Evolutionary conservation across 2,888 invertebrate species (phyloP).

Genomic region (Panzeria rudis): DNA sequence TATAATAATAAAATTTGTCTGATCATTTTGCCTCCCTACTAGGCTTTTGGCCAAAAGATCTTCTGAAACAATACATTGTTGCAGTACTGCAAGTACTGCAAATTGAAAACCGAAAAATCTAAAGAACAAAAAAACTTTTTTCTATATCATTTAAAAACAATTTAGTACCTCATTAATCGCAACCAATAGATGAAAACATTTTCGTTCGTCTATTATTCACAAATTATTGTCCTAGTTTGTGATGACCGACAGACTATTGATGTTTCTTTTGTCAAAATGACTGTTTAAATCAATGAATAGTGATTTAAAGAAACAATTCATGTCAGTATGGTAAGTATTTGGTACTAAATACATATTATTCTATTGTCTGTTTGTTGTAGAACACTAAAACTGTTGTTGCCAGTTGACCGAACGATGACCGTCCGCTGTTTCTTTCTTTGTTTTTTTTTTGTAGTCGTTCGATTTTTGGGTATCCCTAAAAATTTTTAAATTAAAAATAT

Average conservation of each 20-base stretch:
- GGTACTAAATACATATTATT: not conserved
- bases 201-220: slow-evolving; percentile 19
- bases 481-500: slow-evolving; percentile 3
- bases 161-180: slow-evolving; percentile 52
- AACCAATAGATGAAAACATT: slow-evolving; percentile 29
- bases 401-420: slow-evolving; percentile 4
- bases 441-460: not conserved
- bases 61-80: slow-evolving; percentile 1
- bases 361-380: not conserved
- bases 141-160: slow-evolving; percentile 40
- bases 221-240: slow-evolving; percentile 51
- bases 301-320: not conserved
- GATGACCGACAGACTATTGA: slow-evolving; percentile 35
- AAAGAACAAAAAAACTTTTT: slow-evolving; percentile 5
- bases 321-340: slow-evolving; percentile 27
- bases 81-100: not conserved
- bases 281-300: slow-evolving; percentile 11
- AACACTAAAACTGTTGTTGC: slow-evolving; percentile 15
- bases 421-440: not conserved
- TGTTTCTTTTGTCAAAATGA: slow-evolving; percentile 37
- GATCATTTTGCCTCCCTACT: slow-evolving; percentile 8
- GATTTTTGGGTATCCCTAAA: slow-evolving; percentile 23
- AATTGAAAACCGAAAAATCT: not conserved
- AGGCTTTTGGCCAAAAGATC: slow-evolving; percentile 54
- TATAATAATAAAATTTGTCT: slow-evolving; percentile 12